Evolutionary conservation across 2,113 vertebrate species (phyloP).

Genomic region (Malurus elegans): DNA sequence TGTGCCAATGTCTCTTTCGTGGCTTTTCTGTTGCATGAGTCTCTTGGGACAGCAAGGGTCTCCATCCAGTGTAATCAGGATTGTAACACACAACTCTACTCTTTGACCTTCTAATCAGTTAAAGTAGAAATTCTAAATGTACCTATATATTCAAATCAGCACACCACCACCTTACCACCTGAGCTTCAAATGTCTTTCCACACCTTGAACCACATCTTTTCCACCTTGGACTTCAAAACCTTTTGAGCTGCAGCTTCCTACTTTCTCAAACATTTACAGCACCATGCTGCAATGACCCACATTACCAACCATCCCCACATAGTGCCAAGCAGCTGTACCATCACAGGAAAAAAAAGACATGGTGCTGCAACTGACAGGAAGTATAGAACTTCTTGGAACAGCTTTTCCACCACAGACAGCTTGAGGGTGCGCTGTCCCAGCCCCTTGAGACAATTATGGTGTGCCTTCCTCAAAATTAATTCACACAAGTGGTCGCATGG

Average conservation of each 20-base stretch:
- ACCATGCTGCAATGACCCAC: not conserved
- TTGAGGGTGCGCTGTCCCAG: not conserved
- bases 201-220: not conserved
- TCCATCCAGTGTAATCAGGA: not conserved
- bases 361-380: not conserved
- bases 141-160: not conserved
- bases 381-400: not conserved
- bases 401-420: not conserved
- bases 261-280: rapidly evolving
- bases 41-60: not conserved
- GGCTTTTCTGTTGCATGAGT: not conserved
- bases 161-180: not conserved
- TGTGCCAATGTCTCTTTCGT: rapidly evolving
- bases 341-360: not conserved
- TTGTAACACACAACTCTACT: not conserved
- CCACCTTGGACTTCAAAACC: not conserved
- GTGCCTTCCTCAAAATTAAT: not conserved
- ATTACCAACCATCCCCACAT: not conserved
- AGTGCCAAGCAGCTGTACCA: not conserved
- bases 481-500: not conserved
- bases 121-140: not conserved
- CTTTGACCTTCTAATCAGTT: not conserved
- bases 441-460: not conserved
- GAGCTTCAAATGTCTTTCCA: not conserved
- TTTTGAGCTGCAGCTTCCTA: not conserved